Conservation (phyloP, 2,888 invertebrate genomes). For the Scaptomyza caliginosa region DNA sequence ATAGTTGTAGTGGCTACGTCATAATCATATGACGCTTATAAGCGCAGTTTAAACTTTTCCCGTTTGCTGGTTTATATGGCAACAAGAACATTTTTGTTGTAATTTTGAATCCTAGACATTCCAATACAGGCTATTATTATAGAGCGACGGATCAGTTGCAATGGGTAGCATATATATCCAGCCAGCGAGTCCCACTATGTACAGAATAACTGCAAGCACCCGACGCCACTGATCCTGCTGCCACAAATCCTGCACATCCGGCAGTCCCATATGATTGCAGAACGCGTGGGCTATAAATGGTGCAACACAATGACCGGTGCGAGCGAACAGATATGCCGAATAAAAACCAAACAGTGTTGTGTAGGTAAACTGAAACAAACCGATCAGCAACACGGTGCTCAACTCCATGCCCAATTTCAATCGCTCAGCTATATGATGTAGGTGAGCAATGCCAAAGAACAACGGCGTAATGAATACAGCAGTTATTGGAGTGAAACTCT, state of each 20-base stretch:
- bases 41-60: too few species aligned
- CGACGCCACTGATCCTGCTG: slow-evolving; percentile 86
- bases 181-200: slow-evolving; percentile 89
- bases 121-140: slow-evolving; percentile 87
- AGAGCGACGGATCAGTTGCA: slow-evolving; percentile 89
- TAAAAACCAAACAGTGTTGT: slow-evolving; percentile 97
- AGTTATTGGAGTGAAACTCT: slow-evolving; percentile 90
- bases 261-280: slow-evolving; percentile 98
- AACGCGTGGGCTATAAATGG: slow-evolving; percentile 96
- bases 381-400: slow-evolving; percentile 88
- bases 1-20: too few species aligned
- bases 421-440: slow-evolving; percentile 95
- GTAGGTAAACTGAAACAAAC: slow-evolving; percentile 94
- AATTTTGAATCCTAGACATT: slow-evolving; percentile 29
- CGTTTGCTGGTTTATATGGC: too few species aligned
- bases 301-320: slow-evolving; percentile 95
- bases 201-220: slow-evolving; percentile 87
- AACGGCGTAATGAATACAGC: slow-evolving; percentile 94
- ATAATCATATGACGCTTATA: too few species aligned
- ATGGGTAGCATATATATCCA: slow-evolving; percentile 92
- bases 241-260: slow-evolving; percentile 91
- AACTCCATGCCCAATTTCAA: slow-evolving; percentile 89
- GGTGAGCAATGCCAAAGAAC: slow-evolving; percentile 97
- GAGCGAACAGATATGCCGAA: slow-evolving; percentile 95
- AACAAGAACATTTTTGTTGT: slow-evolving; percentile 32